A percentile compares a stretch with the other conserved stretches of the same genome.
phyloP scores from a whole-genome alignment of 2,797 vertebrate genomes.

The Enteromius mattozi region DNA sequence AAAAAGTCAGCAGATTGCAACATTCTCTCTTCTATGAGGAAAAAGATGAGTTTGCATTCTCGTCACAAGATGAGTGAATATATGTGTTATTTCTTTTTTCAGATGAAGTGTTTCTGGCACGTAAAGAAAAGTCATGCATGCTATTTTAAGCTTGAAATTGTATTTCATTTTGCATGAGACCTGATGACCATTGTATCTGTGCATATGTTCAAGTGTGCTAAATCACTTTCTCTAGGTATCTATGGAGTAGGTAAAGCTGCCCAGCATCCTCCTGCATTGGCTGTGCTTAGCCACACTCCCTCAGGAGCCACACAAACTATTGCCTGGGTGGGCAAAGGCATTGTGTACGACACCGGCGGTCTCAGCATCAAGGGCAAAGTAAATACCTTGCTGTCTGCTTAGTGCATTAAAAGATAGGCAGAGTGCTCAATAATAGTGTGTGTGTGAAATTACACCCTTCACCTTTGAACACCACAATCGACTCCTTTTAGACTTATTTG shows the following conservation, averaged over 20 bases:
- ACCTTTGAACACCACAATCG: not conserved
- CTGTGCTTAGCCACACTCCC: slow-evolving; percentile 92
- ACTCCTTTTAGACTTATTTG: not conserved
- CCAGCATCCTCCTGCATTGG: slow-evolving; percentile 89
- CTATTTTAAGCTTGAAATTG: not conserved
- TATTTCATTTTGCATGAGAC: not conserved
- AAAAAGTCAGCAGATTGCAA: slow-evolving; percentile 4
- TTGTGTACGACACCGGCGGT: slow-evolving; percentile 97
- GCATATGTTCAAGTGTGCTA: not conserved
- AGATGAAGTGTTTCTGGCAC: not conserved
- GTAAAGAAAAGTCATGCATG: not conserved
- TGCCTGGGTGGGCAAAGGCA: slow-evolving; percentile 98
- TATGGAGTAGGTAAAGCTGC: slow-evolving; percentile 97
- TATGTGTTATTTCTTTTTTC: not conserved
- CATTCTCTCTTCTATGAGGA: not conserved
- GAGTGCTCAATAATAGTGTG: not conserved
- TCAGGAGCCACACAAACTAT: slow-evolving; percentile 96
- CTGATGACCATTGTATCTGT: not conserved
- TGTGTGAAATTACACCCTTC: not conserved
- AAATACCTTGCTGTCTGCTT: slow-evolving; percentile 6
- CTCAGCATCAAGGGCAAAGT: slow-evolving; percentile 99
- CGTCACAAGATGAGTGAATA: slow-evolving; percentile 7
- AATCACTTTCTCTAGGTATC: slow-evolving; percentile 80
- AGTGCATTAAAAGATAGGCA: not conserved
- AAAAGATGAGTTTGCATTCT: slow-evolving; percentile 19